Conservation (phyloP, 2,888 invertebrate species). For the Falcaria lacertinaria region DNA sequence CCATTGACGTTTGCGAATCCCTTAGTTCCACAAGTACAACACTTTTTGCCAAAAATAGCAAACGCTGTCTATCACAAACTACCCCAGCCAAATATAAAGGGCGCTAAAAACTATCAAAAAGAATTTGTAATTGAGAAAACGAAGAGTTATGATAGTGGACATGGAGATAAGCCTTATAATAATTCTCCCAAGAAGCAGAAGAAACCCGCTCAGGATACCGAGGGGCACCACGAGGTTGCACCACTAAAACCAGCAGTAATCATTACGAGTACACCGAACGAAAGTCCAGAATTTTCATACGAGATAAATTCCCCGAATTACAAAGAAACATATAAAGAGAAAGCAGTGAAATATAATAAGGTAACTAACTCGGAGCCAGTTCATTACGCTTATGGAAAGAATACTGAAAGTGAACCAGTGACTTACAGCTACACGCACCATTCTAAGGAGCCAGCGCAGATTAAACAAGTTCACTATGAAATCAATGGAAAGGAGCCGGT, state of each 20-base stretch:
- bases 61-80: conserved; percentile 55
- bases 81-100: conserved; percentile 34
- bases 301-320: conserved; percentile 63
- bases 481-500: conserved; percentile 41
- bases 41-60: conserved; percentile 62
- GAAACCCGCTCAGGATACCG: conserved; percentile 33
- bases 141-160: conserved; percentile 45
- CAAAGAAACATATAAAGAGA: conserved; percentile 60
- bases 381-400: conserved; percentile 48
- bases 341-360: conserved; percentile 61
- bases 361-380: conserved; percentile 56
- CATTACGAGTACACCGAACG: conserved; percentile 39
- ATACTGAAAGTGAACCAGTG: conserved; percentile 50
- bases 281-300: conserved; percentile 53
- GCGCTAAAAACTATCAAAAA: conserved; percentile 47
- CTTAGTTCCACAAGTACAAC: conserved; percentile 70
- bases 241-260: conserved; percentile 38
- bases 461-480: conserved; percentile 43
- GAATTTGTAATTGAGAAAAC: conserved; percentile 48
- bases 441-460: conserved; percentile 43
- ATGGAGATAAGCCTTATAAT: conserved; percentile 38
- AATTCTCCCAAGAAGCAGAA: conserved; percentile 39
- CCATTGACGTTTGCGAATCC: conserved; percentile 69
- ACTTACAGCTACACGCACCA: conserved; percentile 47
- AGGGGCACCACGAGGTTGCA: conserved; percentile 34